Percentiles rank a stretch among this genome's conserved stretches.
Evolutionary conservation across 1,140 invertebrate genomes (phyloP).

Genomic region (Galleria mellonella): DNA sequence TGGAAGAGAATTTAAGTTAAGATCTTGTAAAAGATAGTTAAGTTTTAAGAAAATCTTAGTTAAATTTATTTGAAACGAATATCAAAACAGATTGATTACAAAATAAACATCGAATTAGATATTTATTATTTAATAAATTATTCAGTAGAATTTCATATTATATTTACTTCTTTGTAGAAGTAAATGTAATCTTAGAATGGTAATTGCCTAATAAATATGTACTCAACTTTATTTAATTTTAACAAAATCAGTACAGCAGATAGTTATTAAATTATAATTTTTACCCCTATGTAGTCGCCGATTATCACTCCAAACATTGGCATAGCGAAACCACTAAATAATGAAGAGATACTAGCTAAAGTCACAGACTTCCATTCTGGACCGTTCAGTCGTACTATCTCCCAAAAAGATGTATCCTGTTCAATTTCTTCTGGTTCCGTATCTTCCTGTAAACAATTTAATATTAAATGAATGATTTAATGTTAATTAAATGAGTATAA

Average conservation of each 20-base stretch:
- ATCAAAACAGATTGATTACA: too few species aligned
- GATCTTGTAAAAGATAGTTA: not conserved
- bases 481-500: too few species aligned
- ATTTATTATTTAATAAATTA: too few species aligned
- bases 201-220: too few species aligned
- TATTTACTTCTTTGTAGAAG: too few species aligned
- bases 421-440: constrained; percentile 35
- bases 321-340: constrained; percentile 80
- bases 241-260: too few species aligned
- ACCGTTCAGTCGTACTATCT: constrained; percentile 78
- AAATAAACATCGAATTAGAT: too few species aligned
- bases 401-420: constrained; percentile 30
- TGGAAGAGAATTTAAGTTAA: not conserved
- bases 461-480: constrained; percentile 1
- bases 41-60: too few species aligned
- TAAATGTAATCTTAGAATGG: too few species aligned
- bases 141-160: too few species aligned
- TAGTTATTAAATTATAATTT: constrained; percentile 5
- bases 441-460: constrained; percentile 15
- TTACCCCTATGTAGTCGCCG: constrained; percentile 81
- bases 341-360: constrained; percentile 78
- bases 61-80: too few species aligned
- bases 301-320: constrained; percentile 87
- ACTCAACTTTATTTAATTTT: too few species aligned
- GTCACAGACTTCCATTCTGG: constrained; percentile 82